A percentile compares a stretch with the other conserved stretches of the same genome.
phyloP scores from a whole-genome alignment of 2,888 invertebrate species.

The Platycheirus albimanus region DNA sequence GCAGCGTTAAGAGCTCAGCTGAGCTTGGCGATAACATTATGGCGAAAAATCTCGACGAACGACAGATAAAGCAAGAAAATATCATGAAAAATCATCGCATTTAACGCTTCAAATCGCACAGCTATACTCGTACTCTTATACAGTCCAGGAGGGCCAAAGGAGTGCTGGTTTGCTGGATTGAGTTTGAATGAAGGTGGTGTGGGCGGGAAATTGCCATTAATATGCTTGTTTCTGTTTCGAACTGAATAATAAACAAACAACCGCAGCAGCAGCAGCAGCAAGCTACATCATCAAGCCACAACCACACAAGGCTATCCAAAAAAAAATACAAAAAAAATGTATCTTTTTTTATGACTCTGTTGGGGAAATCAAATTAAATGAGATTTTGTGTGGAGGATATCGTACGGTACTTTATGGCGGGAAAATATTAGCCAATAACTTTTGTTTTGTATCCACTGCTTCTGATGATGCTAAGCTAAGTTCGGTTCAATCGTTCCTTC shows the following conservation, averaged over 20 bases:
- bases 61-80: slow-evolving; percentile 26
- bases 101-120: slow-evolving; percentile 66
- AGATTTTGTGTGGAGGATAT: slow-evolving; percentile 49
- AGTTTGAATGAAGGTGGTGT: slow-evolving; percentile 19
- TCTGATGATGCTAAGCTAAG: too few relatives aligned
- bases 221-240: slow-evolving; percentile 71
- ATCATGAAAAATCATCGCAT: slow-evolving; percentile 68
- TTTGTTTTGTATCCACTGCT: neutral
- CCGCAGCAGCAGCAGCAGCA: slow-evolving; percentile 44
- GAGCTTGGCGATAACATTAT: slow-evolving; percentile 37
- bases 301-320: slow-evolving; percentile 20
- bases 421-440: slow-evolving; percentile 72
- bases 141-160: slow-evolving; percentile 16
- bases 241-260: slow-evolving; percentile 74
- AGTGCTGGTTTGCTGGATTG: neutral
- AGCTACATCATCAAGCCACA: slow-evolving; percentile 2
- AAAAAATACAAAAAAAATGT: slow-evolving; percentile 19
- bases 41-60: slow-evolving; percentile 52
- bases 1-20: slow-evolving; percentile 20
- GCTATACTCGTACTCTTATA: neutral
- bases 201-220: slow-evolving; percentile 69
- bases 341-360: slow-evolving; percentile 35
- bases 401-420: slow-evolving; percentile 68
- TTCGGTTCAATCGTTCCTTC: neutral
- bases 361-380: slow-evolving; percentile 70